phyloP scores from a whole-genome alignment of 2,797 vertebrate genomes.

The Caiman crocodilus region DNA sequence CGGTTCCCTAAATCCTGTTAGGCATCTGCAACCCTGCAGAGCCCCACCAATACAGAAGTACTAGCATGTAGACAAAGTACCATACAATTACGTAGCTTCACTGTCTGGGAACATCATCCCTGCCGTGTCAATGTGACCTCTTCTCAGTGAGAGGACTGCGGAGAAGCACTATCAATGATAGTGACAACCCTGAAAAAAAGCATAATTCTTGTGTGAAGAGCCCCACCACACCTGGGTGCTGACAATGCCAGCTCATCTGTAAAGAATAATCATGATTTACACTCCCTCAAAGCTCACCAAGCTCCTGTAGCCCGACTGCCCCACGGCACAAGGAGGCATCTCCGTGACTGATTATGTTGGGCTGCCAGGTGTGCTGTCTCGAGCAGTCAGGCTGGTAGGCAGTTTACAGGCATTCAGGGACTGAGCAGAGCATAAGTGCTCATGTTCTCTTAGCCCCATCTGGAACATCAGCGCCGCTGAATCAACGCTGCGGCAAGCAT shows the following conservation, averaged over 20 bases:
- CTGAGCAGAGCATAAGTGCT: fast-evolving
- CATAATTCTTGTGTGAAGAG: neutral
- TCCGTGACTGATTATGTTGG: neutral
- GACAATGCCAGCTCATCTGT: neutral
- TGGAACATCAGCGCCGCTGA: neutral
- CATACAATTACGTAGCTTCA: no score
- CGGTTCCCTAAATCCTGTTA: no score
- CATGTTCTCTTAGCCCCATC: neutral
- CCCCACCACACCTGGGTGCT: neutral
- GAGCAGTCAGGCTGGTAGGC: neutral
- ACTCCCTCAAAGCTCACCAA: neutral
- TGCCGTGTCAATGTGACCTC: neutral
- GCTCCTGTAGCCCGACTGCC: neutral
- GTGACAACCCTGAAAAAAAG: neutral
- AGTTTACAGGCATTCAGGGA: neutral
- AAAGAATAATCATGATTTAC: neutral
- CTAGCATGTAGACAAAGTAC: no score
- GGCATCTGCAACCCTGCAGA: no score
- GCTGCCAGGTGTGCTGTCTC: neutral
- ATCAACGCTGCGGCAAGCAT: neutral
- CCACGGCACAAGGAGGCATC: neutral
- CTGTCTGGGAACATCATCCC: no score
- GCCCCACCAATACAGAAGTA: no score
- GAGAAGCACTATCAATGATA: neutral
- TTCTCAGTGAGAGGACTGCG: neutral